Evolutionary conservation across 2,888 invertebrate species (phyloP).

Genomic region (Odontocolon sp.): DNA sequence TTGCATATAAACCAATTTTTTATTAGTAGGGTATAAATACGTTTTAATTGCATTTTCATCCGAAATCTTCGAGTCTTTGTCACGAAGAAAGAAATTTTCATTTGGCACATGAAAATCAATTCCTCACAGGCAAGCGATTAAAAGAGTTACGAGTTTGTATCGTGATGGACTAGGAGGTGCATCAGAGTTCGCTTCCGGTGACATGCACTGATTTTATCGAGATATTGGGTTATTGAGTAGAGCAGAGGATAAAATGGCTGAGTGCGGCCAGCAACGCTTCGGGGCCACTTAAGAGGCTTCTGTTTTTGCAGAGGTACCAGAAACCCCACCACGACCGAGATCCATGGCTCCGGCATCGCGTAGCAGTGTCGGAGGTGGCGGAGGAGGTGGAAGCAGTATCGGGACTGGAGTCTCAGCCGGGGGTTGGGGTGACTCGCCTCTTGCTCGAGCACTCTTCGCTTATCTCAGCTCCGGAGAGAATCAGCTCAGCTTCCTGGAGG

Average conservation of each 20-base stretch:
- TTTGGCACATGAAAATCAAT: too few relatives aligned
- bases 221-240: constrained; percentile 26
- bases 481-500: constrained; percentile 95
- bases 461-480: constrained; percentile 94
- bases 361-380: constrained; percentile 74
- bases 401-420: constrained; percentile 70
- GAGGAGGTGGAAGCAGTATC: constrained; percentile 61
- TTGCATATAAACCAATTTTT: too few relatives aligned
- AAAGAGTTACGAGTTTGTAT: neutral
- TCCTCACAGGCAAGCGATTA: too few relatives aligned
- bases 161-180: neutral
- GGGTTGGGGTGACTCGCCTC: constrained; percentile 86
- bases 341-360: constrained; percentile 83
- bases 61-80: too few relatives aligned
- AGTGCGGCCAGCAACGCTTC: neutral
- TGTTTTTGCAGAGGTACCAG: constrained; percentile 75
- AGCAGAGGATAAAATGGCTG: neutral
- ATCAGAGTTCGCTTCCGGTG: neutral
- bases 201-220: constrained; percentile 19
- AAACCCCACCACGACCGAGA: constrained; percentile 84
- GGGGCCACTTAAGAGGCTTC: neutral
- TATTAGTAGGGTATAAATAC: too few relatives aligned
- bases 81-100: too few relatives aligned
- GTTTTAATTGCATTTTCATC: too few relatives aligned
- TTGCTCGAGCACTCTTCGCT: constrained; percentile 93